These are phyloP conservation scores for Omphaloscelis lunosa DNA, from an alignment of 2,888 invertebrate genomes.

Conservation along the genomic window DNA sequence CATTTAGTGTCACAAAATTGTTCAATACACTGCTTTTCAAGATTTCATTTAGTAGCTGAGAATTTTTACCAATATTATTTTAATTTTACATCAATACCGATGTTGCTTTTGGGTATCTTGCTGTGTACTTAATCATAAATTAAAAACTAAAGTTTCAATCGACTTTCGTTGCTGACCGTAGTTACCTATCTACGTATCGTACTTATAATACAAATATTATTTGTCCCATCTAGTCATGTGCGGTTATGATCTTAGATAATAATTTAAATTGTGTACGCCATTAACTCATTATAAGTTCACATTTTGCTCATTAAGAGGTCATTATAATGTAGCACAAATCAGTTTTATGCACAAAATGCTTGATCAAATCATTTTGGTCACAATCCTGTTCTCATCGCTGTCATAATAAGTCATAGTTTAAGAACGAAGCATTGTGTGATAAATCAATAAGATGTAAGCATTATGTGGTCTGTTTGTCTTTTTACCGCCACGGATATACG, in stretches of 20 bases:
- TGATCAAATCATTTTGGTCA: constrained; percentile 50
- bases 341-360: constrained; percentile 70
- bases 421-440: constrained; percentile 66
- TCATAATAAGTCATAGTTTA: constrained; percentile 56
- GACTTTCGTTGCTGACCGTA: constrained; percentile 6
- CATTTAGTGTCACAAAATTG: neutral
- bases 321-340: constrained; percentile 67
- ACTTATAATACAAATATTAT: constrained; percentile 16
- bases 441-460: constrained; percentile 58
- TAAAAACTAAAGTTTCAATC: neutral
- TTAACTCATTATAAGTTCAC: constrained; percentile 37
- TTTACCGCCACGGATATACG: constrained; percentile 19
- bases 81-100: neutral
- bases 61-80: neutral
- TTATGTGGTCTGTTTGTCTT: constrained; percentile 35
- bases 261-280: constrained; percentile 36
- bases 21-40: neutral
- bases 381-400: constrained; percentile 35
- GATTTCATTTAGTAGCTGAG: neutral
- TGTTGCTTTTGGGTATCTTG: neutral
- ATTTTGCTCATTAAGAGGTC: constrained; percentile 57
- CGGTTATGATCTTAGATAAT: constrained; percentile 60
- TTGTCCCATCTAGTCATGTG: constrained; percentile 63
- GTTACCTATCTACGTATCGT: neutral
- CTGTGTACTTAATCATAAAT: neutral